Evolutionary conservation across 2,888 invertebrate genomes (phyloP), one percentile per base, ranked within the genome.

Genomic region (Margaritifera margaritifera): DNA sequence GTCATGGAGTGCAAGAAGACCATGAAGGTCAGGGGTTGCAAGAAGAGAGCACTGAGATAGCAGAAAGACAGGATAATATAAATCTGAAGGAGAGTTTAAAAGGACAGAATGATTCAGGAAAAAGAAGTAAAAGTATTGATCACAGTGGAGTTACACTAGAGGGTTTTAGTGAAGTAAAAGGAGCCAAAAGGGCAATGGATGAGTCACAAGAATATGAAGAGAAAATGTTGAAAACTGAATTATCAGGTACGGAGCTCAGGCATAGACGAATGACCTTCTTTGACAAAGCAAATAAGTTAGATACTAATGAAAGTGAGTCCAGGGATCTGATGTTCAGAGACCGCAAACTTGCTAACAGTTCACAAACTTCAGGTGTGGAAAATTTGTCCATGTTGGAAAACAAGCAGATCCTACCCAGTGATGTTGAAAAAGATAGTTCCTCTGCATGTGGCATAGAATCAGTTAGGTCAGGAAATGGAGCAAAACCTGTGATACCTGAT

Each of bases 201-300:
- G 52, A 50, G 24, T 52, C 52, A 25, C n/a, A 25, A 0, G 22
- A n/a, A 22, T 15, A 55, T n/a, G 19, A 55, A 54, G 22, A n/a
- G 61, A 61, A 50, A 24, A 50, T 24, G 19, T 20, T 56, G 22
- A 24, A 42, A 24, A 57, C 50, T 42, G 51, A 66, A 59, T 61
- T 61, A 25, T 56, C 71, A 56, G 69, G 71, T 54, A 68, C 69
- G n/a, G 78, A 79, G 64, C 73, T 80, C 2, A 58, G 80, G 66
- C 68, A 75, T 61, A 74, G 78, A 54, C 69, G 81, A 56, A 59
- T 80, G 65, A 18, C 24, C 54, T 27, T 27, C 67, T 54, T 57
- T 20, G 15, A 27, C 54, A 60, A n/a, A 54, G 42, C 42, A 42
- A 15, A 11, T 0, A 42, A 42, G 42, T 15, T 42, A 42, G 42